Evolutionary conservation across 2,797 vertebrate species (phyloP).

Genomic region (Pampus argenteus): DNA sequence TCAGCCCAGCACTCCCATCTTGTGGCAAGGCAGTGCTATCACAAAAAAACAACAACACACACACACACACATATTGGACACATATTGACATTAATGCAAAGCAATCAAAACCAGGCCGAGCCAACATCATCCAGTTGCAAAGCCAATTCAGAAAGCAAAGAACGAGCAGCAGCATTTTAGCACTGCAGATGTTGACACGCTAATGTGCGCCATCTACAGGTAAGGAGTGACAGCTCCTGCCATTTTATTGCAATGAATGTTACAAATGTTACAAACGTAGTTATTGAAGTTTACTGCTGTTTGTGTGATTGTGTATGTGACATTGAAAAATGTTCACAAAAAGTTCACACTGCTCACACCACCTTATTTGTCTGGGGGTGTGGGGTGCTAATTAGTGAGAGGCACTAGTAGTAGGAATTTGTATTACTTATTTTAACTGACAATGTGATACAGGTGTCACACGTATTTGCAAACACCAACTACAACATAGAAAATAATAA

Average conservation of each 20-base stretch:
- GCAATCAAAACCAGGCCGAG: not conserved
- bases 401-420: too few species aligned
- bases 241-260: not conserved
- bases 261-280: not conserved
- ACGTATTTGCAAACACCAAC: not conserved
- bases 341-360: too few species aligned
- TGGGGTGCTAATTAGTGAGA: too few species aligned
- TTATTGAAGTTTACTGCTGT: not conserved
- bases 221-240: not conserved
- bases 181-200: not conserved
- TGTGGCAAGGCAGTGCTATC: slow-evolving; percentile 59
- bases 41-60: slow-evolving; percentile 29
- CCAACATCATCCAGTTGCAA: not conserved
- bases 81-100: not conserved
- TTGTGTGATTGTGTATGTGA: not conserved
- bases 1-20: slow-evolving; percentile 64
- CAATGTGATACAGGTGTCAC: not conserved
- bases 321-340: too few species aligned
- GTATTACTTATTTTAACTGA: not conserved
- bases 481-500: too few species aligned
- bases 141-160: not conserved
- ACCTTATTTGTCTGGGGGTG: too few species aligned
- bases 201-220: slow-evolving; percentile 8
- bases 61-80: not conserved
- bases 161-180: too few species aligned